Percentiles rank a stretch among this genome's conserved stretches.
Conservation (phyloP, 2,888 invertebrate species). For the Dendrolimus pini region DNA sequence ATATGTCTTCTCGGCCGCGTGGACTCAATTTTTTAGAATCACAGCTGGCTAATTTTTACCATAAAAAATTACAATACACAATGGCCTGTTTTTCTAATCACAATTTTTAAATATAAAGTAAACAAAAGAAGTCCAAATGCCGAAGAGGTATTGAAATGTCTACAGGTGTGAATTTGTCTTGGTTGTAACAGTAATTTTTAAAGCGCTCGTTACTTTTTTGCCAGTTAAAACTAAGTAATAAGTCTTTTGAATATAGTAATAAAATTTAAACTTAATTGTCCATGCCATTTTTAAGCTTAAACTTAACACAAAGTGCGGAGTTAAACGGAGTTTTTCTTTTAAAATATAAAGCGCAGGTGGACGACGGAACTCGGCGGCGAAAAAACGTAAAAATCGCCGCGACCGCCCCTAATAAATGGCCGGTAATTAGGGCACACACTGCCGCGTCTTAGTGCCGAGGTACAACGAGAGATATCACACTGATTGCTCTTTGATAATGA, state of each 20-base stretch:
- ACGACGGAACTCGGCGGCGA: slow-evolving; percentile 13
- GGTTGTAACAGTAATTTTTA: no score
- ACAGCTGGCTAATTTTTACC: no score
- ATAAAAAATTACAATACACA: no score
- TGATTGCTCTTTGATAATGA: neutral
- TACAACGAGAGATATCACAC: slow-evolving; percentile 22
- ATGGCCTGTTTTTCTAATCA: no score
- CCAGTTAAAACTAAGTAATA: no score
- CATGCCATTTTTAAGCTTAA: neutral
- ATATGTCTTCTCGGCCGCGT: no score
- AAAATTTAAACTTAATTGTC: neutral
- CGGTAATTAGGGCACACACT: slow-evolving; percentile 62
- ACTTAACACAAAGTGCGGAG: slow-evolving; percentile 18
- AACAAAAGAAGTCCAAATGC: no score
- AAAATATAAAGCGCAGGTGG: slow-evolving; percentile 45
- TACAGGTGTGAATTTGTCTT: no score
- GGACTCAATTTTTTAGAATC: no score
- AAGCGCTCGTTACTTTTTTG: no score
- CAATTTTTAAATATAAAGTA: no score
- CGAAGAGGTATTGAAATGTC: no score
- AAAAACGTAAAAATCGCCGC: slow-evolving; percentile 61
- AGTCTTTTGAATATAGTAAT: neutral
- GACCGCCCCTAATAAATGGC: slow-evolving; percentile 62
- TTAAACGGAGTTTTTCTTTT: slow-evolving; percentile 40
- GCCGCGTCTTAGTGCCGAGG: slow-evolving; percentile 18